phyloP scores from a whole-genome alignment of 2,113 vertebrate genomes.

The Callorhinus ursinus region DNA sequence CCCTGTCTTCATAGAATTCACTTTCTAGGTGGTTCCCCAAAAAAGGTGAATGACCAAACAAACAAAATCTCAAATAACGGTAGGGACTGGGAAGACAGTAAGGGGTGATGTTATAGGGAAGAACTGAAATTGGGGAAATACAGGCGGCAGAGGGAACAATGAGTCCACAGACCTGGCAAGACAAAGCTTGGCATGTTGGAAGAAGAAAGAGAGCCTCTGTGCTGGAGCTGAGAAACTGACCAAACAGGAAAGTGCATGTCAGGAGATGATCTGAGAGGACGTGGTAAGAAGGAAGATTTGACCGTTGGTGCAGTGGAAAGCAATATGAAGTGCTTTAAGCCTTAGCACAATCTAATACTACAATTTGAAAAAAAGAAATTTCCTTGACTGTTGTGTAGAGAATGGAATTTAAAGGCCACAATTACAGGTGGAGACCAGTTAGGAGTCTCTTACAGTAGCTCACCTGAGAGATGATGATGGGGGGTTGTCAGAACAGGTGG shows the following conservation, averaged over 20 bases:
- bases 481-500: not conserved
- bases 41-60: not conserved
- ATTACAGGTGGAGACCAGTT: not conserved
- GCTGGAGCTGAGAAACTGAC: not conserved
- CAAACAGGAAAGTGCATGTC: not conserved
- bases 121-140: not conserved
- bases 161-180: not conserved
- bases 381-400: not conserved
- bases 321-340: not conserved
- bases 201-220: not conserved
- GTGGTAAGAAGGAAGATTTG: not conserved
- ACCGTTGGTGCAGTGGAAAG: not conserved
- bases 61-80: constrained; percentile 4
- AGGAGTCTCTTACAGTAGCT: not conserved
- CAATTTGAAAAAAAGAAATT: not conserved
- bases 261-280: not conserved
- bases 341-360: not conserved
- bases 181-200: not conserved
- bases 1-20: not conserved
- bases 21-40: not conserved
- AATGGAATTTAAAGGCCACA: constrained; percentile 16
- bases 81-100: not conserved
- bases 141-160: not conserved
- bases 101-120: not conserved
- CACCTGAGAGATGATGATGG: not conserved